Base-by-base conservation (phyloP, 2,113 vertebrate genomes). In the Catagonus wagneri region DNA sequence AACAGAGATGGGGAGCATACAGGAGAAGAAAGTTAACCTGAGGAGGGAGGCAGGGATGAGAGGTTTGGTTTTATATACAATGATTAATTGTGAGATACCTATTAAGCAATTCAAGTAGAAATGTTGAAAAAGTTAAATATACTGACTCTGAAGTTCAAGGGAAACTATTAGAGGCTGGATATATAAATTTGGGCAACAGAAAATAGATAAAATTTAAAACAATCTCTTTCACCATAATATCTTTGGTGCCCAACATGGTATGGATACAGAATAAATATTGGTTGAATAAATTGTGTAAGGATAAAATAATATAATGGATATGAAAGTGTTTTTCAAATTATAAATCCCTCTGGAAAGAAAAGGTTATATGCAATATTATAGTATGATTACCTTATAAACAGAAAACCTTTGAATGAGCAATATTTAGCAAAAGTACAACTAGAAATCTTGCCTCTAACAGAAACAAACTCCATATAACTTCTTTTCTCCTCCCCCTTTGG, bases 371-470 rank as follows among this genome's bases (percentile, higher is more conserved):
- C 23, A 93, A 29, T 54, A 60, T 65, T 89, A 66, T 92, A 71
- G n/a, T 66, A 34, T 19, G 11, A 80, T 87, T 83, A 72, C 89
- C 75, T 69, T 83, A 92, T n/a, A 90, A 96, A 84, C 72, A 97
- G 89, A 92, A 89, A 95, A 71, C 14, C 12, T 76, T 83, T 78
- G 52, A 89, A 79, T 92, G 69, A 78, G 44, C 69, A 61, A 29
- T 63, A 81, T 81, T 78, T 61, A 84, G 27, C 34, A 92, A 90
- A 96, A 89, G n/a, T 75, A n/a, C 71, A 96, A 85, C 65, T 23
- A 95, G 75, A 90, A 95, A 95, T 88, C n/a, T 84, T 92, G 75
- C 58, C 72, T 97, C 58, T 39, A 68, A 86, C 11, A 93, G 94
- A 96, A 96, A 89, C 52, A 85, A 86, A 93, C 69, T 52, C 89